Base-by-base conservation (phyloP, 2,113 vertebrate species). In the Oreochromis spilurus region DNA sequence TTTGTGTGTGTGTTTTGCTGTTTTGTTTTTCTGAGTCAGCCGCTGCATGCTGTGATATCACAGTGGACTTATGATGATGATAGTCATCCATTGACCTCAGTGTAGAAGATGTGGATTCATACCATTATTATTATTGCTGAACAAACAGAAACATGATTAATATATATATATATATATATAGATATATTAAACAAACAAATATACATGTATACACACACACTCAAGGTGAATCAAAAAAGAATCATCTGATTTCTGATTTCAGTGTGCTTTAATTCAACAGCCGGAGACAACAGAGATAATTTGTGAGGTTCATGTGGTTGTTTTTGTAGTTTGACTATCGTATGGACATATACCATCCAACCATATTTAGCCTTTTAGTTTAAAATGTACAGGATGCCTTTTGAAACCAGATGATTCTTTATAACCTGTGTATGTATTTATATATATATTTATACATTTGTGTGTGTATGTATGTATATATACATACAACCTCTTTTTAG, bases 1-100 rank as follows among this genome's bases (percentile, higher is more conserved):
- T 43, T 86, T 65, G 77, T n/a, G 24, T 82, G 29, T 85, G 34
- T 70, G 70, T 60, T 24, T 43, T 50, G 34, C 60, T 60, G 50
- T 72, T 43, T 55, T 40, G 10, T 67, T 24, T n/a, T 11, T 87
- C 80, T 79, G 58, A 87, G 72, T 88, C 72, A 52, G 57, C 58
- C 36, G 48, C 70, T 82, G 81, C 62, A 65, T 79, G 83, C 38
- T 75, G 78, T 62, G 78, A 81, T 54, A 82, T 84, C 29, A 82
- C 82, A 53, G 29, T 81, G 84, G 81, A 12, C 9, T 58, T 67
- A 52, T 17, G 19, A 70, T 24, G 26, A 43, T 80, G 78, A 40
- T 54, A 29, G 50, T 79, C 36, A 84, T 79, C 75, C 13, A 75
- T 10, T 86, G 91, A 91, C 86, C 84, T 93, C 77, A 90, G 43